Base-by-base conservation (phyloP, 2,888 invertebrate genomes). In the Agrilus mali region DNA sequence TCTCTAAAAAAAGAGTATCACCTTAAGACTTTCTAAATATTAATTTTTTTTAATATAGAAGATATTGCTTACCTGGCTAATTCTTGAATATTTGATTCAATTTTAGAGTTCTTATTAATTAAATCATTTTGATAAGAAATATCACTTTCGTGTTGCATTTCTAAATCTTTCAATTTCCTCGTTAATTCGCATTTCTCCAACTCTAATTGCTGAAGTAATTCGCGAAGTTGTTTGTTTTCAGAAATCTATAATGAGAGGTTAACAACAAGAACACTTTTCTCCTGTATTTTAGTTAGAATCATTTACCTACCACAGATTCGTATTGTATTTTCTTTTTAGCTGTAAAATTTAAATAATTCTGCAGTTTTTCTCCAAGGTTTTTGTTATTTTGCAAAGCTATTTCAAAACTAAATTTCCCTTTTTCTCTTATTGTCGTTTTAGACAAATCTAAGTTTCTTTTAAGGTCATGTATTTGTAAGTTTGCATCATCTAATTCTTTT, bases 111-210 rank as follows among this genome's bases (percentile, higher is more conserved):
- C 37, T 53, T 47, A 37, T 55, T 50, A 7, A 52, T 40, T 15
- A 59, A 47, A 31, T 56, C 53, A 17, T 53, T 56, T 20, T 53
- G 53, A 43, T 52, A 56, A 17, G 47, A 42, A 4, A 39, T 38
- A 41, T 53, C 54, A 34, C 54, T 54, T n/a, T 46, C 48, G 34
- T 54, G 54, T 42, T 58, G 55, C 3, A 53, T 50, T 45, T 56
- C 53, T 3, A 60, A 46, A 39, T 53, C 51, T 16, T 58, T 56
- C 3, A 57, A 31, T 51, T 56, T 52, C 40, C 54, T 50, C 10
- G 44, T 45, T 33, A 59, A 44, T 34, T 56, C 53, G 13, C 46
- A 43, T 38, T 53, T 60, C 40, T 59, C 56, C 10, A 51, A 37
- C 42, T 50, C 50, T 1, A 47, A 38, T 40, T 52, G 52, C 45